phyloP scores from a whole-genome alignment of 2,888 invertebrate species.

The Aspidiotus rigidus region DNA sequence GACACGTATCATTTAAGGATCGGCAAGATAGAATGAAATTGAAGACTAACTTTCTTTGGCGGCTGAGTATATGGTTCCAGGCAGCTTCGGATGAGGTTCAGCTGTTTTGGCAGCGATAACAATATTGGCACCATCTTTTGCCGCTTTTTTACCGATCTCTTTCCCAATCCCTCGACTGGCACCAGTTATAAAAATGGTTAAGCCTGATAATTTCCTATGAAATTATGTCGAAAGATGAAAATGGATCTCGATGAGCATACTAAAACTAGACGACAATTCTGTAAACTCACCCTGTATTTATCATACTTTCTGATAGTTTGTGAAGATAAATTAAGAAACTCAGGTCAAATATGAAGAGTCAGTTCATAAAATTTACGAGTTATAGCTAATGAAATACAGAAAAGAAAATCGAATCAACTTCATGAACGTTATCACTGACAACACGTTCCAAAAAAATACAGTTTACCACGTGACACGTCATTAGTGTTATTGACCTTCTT shows the following conservation, averaged over 20 bases:
- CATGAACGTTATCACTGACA: too few species aligned
- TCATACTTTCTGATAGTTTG: background rate
- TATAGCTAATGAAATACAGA: too few species aligned
- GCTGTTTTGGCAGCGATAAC: conserved; percentile 87
- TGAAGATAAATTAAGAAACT: too few species aligned
- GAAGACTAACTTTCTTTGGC: conserved; percentile 66
- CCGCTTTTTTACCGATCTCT: conserved; percentile 84
- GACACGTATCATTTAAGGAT: background rate
- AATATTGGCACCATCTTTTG: conserved; percentile 84
- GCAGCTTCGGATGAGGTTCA: conserved; percentile 78
- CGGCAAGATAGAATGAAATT: background rate
- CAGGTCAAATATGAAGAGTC: too few species aligned
- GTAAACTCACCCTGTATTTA: conserved; percentile 5
- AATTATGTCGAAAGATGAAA: background rate
- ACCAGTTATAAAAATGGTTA: conserved; percentile 88
- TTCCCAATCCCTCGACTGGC: conserved; percentile 94
- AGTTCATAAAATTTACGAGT: too few species aligned
- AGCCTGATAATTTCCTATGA: conserved; percentile 65
- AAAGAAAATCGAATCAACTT: too few species aligned
- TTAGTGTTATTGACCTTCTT: too few species aligned
- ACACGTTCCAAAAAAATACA: too few species aligned
- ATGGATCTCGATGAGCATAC: background rate
- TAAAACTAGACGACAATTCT: background rate
- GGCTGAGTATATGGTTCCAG: conserved; percentile 83
- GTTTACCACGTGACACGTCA: too few species aligned